These are phyloP conservation scores for Nothoprocta perdicaria DNA, from an alignment of 2,113 vertebrate species.

Conservation along the genomic window DNA sequence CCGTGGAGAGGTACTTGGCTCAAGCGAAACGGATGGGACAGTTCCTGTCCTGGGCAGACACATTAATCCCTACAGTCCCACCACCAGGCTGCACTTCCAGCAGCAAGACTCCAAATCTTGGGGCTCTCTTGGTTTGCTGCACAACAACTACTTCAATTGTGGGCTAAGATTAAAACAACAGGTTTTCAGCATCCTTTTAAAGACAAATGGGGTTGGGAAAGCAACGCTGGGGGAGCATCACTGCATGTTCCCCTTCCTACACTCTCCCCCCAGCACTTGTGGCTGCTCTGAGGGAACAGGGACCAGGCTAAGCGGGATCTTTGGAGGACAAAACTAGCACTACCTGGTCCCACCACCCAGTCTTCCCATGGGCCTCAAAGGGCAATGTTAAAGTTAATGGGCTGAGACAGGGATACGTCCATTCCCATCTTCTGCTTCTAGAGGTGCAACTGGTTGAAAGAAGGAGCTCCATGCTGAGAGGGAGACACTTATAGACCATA, in stretches of 20 bases:
- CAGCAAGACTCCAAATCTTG: neutral
- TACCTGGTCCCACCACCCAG: neutral
- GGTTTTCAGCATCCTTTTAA: neutral
- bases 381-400: neutral
- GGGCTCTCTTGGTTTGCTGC: neutral
- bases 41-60: neutral
- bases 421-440: neutral
- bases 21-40: neutral
- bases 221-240: accelerated
- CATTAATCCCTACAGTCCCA: neutral
- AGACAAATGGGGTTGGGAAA: neutral
- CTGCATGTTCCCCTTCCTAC: neutral
- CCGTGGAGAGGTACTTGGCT: neutral
- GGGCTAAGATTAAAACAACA: neutral
- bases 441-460: no score
- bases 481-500: neutral
- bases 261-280: neutral
- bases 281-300: neutral
- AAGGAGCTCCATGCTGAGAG: neutral
- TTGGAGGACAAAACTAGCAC: neutral
- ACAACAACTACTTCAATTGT: neutral
- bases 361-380: neutral
- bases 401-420: neutral
- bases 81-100: neutral
- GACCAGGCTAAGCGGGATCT: neutral